Conservation (phyloP, 2,797 vertebrate species). For the Pangasius larnaudii region DNA sequence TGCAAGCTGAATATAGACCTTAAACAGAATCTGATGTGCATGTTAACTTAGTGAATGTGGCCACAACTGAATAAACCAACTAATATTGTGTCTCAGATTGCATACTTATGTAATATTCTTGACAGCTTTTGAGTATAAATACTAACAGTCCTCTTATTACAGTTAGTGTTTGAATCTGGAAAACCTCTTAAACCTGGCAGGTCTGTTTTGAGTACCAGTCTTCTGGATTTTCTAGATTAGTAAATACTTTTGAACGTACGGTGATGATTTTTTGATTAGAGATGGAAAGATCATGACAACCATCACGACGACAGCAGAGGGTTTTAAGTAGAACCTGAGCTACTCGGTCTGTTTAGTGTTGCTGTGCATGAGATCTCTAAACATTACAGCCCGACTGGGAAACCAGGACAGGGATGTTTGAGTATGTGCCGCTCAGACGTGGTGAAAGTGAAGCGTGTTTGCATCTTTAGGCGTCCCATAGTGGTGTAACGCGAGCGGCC, state of each 20-base stretch:
- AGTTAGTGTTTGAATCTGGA: neutral
- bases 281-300: neutral
- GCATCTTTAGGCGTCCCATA: constrained; percentile 15
- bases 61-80: too few relatives aligned
- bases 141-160: neutral
- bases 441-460: neutral
- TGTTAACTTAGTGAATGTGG: too few relatives aligned
- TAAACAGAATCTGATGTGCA: too few relatives aligned
- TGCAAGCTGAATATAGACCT: too few relatives aligned
- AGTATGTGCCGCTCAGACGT: neutral
- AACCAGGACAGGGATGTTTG: neutral
- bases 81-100: neutral
- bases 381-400: neutral
- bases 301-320: neutral
- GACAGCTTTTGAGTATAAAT: neutral
- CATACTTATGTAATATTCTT: neutral
- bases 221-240: neutral
- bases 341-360: neutral
- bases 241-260: neutral
- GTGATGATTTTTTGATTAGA: neutral
- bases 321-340: neutral
- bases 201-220: neutral
- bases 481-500: constrained; percentile 60
- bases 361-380: neutral
- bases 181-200: neutral